phyloP scores from a whole-genome alignment of 2,797 vertebrate genomes.

The Cirrhinus mrigala region DNA sequence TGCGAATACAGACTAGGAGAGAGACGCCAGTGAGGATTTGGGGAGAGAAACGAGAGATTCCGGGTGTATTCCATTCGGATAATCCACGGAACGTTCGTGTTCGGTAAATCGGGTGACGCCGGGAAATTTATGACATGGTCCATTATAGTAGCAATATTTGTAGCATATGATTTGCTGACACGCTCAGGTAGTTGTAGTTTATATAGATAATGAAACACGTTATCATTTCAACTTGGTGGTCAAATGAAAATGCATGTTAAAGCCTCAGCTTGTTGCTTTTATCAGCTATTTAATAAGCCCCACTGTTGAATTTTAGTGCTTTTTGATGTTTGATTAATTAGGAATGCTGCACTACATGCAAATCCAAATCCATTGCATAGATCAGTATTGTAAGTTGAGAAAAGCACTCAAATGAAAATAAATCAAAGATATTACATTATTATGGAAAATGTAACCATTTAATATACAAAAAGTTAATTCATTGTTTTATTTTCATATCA shows the following conservation, averaged over 20 bases:
- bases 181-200: neutral
- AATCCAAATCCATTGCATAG: neutral
- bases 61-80: neutral
- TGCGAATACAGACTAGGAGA: neutral
- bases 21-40: slow-evolving; percentile 31
- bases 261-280: neutral
- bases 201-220: neutral
- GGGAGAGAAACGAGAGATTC: slow-evolving; percentile 11
- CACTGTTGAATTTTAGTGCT: neutral
- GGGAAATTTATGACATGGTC: neutral
- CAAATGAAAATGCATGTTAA: neutral
- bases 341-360: neutral
- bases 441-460: neutral
- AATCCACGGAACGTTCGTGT: neutral
- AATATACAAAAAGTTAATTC: neutral
- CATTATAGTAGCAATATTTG: neutral
- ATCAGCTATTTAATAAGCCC: neutral
- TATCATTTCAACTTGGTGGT: neutral
- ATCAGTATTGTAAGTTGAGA: neutral
- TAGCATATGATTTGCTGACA: neutral
- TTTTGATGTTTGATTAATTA: neutral
- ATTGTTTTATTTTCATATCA: neutral
- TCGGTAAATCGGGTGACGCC: neutral
- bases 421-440: neutral
- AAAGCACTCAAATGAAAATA: neutral